Base-by-base conservation (phyloP, 1,140 invertebrate genomes). In the Zaprionus lachaisei region DNA sequence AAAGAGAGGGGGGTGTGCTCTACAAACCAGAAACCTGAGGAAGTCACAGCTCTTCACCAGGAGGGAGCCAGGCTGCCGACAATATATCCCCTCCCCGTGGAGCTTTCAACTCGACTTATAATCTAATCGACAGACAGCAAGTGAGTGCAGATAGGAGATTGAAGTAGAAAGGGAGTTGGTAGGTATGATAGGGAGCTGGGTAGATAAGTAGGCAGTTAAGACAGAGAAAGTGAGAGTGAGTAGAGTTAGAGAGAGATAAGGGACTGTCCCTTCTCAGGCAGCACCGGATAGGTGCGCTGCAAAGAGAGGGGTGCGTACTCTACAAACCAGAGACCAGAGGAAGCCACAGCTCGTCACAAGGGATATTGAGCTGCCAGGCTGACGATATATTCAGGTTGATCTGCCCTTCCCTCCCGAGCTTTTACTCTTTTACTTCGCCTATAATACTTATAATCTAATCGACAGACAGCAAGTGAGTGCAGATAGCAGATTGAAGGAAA, bases 221-320 rank as follows among this genome's bases (percentile, higher is more conserved):
- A 17, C 37, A 17, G 15, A 41, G n/a, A 34, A 9, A 37, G 38
- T 38, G 22, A 65, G 38, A 60, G n/a, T 28, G 34, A 71, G 22
- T 20, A 11, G 47, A 61, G 6, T 20, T 5, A 28, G 34, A 57
- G 6, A 38, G 9, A 28, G 34, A 57, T 17, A 20, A 20, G 20
- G 20, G 94, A 94, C 34, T 94, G 84, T 6, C 94, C 95, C 15
- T 74, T 9, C 11, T 93, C 80, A 1, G 97, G 95, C 6, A 96
- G 73, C 4, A 94, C 81, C 2, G 96, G 95, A 80, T 96, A 95
- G 0, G 96, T 96, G 69, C 92, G 91, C 91, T 92, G 72, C 14
- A 76, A 78, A 57, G 20, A 69, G 20, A 51, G 11, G n/a, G 20
- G 24, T 1, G n/a, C 7, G n/a, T 44, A 6, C 41, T 17, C 41